Percentiles rank a stretch among this genome's conserved stretches.
Evolutionary conservation across 2,888 invertebrate species (phyloP).

Genomic region (Stratiomys singularior): DNA sequence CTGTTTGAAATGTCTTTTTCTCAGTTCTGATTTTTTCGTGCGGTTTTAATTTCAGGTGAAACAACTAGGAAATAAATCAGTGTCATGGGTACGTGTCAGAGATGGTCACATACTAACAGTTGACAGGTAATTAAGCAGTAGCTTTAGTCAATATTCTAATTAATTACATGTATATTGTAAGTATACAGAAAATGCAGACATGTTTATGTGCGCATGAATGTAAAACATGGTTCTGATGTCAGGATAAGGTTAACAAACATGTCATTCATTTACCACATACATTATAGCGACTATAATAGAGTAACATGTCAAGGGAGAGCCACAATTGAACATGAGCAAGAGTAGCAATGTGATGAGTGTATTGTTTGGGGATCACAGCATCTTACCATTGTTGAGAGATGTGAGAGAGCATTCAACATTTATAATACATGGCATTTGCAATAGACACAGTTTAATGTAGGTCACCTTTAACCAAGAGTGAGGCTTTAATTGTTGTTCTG

Average conservation of each 20-base stretch:
- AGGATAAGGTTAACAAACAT: constrained; percentile 17
- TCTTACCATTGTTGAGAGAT: too few species aligned
- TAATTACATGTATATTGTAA: constrained; percentile 39
- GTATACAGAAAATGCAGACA: not conserved
- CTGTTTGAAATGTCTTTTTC: not conserved
- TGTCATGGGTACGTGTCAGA: constrained; percentile 89
- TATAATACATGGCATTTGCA: too few species aligned
- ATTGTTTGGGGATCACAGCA: too few species aligned
- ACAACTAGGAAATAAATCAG: constrained; percentile 92
- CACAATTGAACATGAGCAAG: not conserved
- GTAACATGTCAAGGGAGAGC: not conserved
- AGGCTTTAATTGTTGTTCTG: too few species aligned
- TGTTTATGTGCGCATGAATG: not conserved
- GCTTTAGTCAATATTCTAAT: constrained; percentile 30
- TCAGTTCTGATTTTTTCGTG: not conserved
- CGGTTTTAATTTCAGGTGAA: constrained; percentile 70
- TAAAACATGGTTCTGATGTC: constrained; percentile 18
- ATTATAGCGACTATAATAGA: not conserved
- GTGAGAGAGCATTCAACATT: too few species aligned
- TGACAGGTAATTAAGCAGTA: constrained; percentile 73
- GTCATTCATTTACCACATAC: not conserved
- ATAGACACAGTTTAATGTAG: too few species aligned
- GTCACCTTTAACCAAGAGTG: too few species aligned
- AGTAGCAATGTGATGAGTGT: too few species aligned
- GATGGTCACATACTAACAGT: constrained; percentile 93